Base-by-base conservation (phyloP, 2,113 vertebrate genomes). In the Spea bombifrons region DNA sequence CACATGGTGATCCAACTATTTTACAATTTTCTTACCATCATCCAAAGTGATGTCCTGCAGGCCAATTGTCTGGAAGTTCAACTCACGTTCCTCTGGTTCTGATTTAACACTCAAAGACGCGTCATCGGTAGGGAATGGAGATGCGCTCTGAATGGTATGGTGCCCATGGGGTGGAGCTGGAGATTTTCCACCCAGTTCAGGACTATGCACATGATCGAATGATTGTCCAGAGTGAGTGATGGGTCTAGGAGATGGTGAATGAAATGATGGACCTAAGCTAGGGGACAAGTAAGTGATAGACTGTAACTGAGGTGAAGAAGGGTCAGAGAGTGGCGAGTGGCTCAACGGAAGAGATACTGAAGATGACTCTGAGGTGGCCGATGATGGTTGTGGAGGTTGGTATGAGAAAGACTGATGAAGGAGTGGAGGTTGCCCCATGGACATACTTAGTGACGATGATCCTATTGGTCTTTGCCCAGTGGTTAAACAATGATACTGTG, bases 31-130 rank as follows among this genome's bases (percentile, higher is more conserved):
- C 94, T 95, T 92, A 99, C 97, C 97, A 84, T 99, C 97, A 84
- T 99, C 97, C 88, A 99, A 91, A 0, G 97, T 99, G 88, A 99
- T 99, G 90, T 99, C 97, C 85, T 99, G 96, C 55, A 99, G 91
- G 86, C 96, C 97, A 53, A 98, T 97, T 16, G 95, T 90, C 78
- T 95, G 94, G 91, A 99, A 99, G 85, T 92, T 95, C 84, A 94
- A 86, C 83, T 98, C 96, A 73, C 82, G 87, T 50, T 99, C 97
- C 85, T 97, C 96, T 0, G 96, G 96, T 85, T 98, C 97, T 45
- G 96, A 92, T 87, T 99, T 99, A 88, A 98, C 92, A 91, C 88
- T 94, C 83, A 94, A 66, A 82, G 88, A 86, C 86, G 95, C 86
- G 73, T 87, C 90, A 4, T 95, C 93, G 45, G 92, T 75, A 64